Conservation (phyloP, 2,888 invertebrate genomes). For the Tanytarsus gracilentus region DNA sequence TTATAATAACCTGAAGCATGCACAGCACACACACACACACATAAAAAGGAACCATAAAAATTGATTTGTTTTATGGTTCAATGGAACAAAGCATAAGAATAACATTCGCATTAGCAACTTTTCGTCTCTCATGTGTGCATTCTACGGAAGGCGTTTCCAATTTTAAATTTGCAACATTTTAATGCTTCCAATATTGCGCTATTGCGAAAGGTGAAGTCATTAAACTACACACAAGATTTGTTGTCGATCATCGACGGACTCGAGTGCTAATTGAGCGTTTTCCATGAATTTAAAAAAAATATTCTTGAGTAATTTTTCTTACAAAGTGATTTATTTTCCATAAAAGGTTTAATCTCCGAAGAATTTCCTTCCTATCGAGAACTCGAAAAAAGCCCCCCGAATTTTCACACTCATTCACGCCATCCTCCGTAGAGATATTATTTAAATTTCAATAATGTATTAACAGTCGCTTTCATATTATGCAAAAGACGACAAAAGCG, state of each 20-base stretch:
- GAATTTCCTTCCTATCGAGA: no score
- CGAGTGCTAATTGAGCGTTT: no score
- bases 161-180: constrained; percentile 28
- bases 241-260: no score
- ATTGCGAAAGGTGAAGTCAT: neutral
- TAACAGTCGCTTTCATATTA: no score
- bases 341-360: no score
- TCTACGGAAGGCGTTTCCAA: constrained; percentile 27
- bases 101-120: neutral
- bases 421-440: neutral
- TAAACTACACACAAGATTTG: no score
- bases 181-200: neutral
- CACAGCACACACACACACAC: neutral
- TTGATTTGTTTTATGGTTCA: constrained; percentile 28
- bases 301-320: no score
- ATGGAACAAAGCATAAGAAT: constrained; percentile 1
- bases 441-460: constrained; percentile 22
- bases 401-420: constrained; percentile 19
- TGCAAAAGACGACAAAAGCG: constrained; percentile 14
- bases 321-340: no score
- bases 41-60: constrained; percentile 25
- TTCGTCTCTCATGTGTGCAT: neutral
- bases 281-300: no score
- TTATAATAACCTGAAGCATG: neutral
- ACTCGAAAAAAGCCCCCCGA: no score